Evolutionary conservation across 2,888 invertebrate genomes (phyloP), one percentile per base, ranked within the genome.

Genomic region (Philaethria dido): DNA sequence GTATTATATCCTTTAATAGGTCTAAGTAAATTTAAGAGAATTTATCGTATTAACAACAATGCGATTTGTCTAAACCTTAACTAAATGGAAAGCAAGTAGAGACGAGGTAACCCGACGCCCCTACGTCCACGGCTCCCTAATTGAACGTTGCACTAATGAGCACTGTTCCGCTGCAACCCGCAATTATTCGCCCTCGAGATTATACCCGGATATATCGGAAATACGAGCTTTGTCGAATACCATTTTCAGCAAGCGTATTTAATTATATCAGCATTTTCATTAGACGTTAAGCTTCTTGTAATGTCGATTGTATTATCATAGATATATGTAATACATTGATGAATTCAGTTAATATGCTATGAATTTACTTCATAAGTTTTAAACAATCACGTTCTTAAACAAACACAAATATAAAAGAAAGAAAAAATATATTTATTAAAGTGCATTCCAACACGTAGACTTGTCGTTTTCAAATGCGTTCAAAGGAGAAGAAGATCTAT

Each of bases 61-160:
- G 14, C 8, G 14, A 42, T 57, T 57, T 14, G 22, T 22, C 42
- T 57, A 25, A 57, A n/a, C 57, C 57, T 22, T 57, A 57, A 57
- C 57, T 57, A 57, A 57, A 42, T 22, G n/a, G 22, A 55, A 57
- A 57, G 57, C 39, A 25, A 57, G 57, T 57, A 39, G 39, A 57
- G 22, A 42, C 57, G 42, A 57, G 20, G 57, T 42, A 42, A 57
- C 57, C 57, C 64, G 70, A 72, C 71, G 69, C 72, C 71, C 70
- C 71, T 69, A 68, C 82, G 79, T 81, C 83, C 82, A 81, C 81
- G 80, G 80, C 78, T 82, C 85, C 84, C 87, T 90, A 90, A 91
- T 90, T 91, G 91, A 89, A 88, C 89, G 85, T 83, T 88, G 91
- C 88, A 87, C 89, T 91, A 92, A 92, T 91, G 92, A 92, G 90